These are phyloP conservation scores for Diachrysia chrysitis DNA, from an alignment of 2,888 invertebrate genomes.

Conservation along the genomic window DNA sequence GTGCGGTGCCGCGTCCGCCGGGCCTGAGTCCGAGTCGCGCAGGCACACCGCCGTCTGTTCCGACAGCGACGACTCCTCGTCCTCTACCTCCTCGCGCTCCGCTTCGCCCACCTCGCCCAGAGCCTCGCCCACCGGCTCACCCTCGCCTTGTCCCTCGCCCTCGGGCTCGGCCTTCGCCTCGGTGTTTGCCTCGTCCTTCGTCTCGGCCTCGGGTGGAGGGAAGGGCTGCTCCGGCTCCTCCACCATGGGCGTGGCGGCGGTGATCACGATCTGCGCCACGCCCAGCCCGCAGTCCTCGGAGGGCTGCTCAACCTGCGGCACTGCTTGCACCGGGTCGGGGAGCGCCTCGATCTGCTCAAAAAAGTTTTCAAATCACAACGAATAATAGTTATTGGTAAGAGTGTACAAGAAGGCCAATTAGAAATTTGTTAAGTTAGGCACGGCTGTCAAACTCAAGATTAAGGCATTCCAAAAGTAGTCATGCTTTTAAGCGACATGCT, in stretches of 20 bases:
- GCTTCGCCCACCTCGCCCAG: conserved; percentile 73
- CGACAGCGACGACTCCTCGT: conserved; percentile 85
- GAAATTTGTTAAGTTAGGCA: conserved; percentile 14
- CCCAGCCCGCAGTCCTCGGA: conserved; percentile 91
- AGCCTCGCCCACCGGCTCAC: conserved; percentile 54
- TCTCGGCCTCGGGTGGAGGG: conserved; percentile 90
- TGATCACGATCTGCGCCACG: conserved; percentile 97
- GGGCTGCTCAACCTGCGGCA: conserved; percentile 81
- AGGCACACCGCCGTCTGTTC: conserved; percentile 85
- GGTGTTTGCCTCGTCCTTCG: conserved; percentile 73
- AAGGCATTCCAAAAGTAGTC: conserved; percentile 40
- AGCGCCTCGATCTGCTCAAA: conserved; percentile 61
- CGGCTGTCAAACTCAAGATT: conserved; percentile 18
- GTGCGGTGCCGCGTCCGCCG: conserved; percentile 89
- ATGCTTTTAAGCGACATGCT: conserved; percentile 62
- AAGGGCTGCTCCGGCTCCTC: conserved; percentile 95
- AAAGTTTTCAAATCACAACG: conserved; percentile 15
- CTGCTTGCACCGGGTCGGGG: conserved; percentile 66
- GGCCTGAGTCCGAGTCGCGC: conserved; percentile 86
- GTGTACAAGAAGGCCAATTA: neutral
- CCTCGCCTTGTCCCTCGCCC: conserved; percentile 75
- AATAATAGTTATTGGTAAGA: neutral
- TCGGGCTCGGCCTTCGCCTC: conserved; percentile 85
- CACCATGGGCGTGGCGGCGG: conserved; percentile 97
- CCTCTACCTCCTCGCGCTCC: conserved; percentile 87